phyloP scores from a whole-genome alignment of 1,140 invertebrate species.

The Eufriesea mexicana region DNA sequence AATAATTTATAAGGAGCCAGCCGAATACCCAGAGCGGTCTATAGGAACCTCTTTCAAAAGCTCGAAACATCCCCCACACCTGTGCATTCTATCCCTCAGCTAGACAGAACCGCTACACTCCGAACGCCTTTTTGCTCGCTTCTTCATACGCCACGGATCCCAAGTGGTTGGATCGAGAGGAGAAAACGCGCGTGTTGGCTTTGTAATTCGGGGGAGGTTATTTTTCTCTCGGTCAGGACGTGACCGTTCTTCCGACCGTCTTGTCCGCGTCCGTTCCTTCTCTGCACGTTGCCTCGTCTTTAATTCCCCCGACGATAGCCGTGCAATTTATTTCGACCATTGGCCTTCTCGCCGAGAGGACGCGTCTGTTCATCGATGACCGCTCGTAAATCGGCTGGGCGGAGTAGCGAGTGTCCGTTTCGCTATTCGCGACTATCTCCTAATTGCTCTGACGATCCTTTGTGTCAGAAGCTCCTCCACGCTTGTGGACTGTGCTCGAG shows the following conservation, averaged over 20 bases:
- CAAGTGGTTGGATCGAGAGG: not conserved
- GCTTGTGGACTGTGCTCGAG: not conserved
- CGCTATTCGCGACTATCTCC: not conserved
- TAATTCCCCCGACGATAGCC: conserved; percentile 27
- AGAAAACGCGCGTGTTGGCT: not conserved
- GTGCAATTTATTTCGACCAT: conserved; percentile 34
- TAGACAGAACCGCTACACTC: too few relatives aligned
- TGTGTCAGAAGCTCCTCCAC: not conserved
- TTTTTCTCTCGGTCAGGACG: not conserved
- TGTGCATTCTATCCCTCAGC: too few relatives aligned
- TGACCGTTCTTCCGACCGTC: not conserved
- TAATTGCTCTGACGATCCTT: not conserved
- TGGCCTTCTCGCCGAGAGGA: not conserved
- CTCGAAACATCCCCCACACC: too few relatives aligned
- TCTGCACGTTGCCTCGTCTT: conserved; percentile 7
- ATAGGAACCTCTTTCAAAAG: too few relatives aligned
- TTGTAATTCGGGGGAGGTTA: conserved; percentile 6
- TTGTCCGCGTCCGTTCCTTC: not conserved
- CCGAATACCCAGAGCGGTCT: too few relatives aligned
- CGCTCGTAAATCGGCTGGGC: not conserved
- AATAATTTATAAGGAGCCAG: too few relatives aligned
- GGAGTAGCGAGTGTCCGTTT: not conserved
- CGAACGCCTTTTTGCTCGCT: not conserved
- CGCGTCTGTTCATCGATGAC: not conserved
- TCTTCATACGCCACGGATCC: not conserved